Conservation (phyloP, 1,140 invertebrate species). For the Heliothis subflexa region DNA sequence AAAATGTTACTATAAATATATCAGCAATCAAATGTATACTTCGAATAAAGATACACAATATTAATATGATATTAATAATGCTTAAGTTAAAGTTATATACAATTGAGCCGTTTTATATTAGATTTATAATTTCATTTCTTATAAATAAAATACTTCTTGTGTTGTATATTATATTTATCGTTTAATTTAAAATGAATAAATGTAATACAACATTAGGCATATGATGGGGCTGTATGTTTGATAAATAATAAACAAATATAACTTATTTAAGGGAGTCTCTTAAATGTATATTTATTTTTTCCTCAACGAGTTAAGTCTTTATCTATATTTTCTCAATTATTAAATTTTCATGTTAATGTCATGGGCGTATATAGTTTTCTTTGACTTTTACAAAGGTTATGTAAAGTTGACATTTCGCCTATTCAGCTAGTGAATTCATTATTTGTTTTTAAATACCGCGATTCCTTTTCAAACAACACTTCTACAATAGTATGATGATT, state of each 20-base stretch:
- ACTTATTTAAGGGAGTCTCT: neutral
- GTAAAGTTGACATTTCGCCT: too few relatives aligned
- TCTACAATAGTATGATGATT: too few relatives aligned
- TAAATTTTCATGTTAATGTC: neutral
- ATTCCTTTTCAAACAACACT: too few relatives aligned
- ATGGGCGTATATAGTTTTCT: too few relatives aligned
- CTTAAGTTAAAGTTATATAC: slow-evolving; percentile 30
- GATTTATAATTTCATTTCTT: slow-evolving; percentile 22
- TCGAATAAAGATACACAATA: slow-evolving; percentile 29
- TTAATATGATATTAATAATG: slow-evolving; percentile 25
- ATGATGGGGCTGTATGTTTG: neutral
- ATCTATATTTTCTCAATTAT: neutral
- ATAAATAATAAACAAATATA: slow-evolving; percentile 11
- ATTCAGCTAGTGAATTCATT: too few relatives aligned
- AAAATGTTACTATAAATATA: slow-evolving; percentile 1
- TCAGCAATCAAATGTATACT: neutral
- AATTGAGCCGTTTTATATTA: slow-evolving; percentile 43
- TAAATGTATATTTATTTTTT: neutral
- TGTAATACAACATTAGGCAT: neutral
- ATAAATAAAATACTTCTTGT: slow-evolving; percentile 28
- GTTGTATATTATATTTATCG: slow-evolving; percentile 2
- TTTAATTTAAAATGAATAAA: slow-evolving; percentile 1
- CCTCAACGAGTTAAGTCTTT: neutral
- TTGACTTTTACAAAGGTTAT: too few relatives aligned
- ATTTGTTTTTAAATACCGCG: too few relatives aligned